A percentile compares a stretch with the other conserved stretches of the same genome.
Evolutionary conservation across 2,113 vertebrate species (phyloP).

Genomic region (Heloderma charlesbogerti): DNA sequence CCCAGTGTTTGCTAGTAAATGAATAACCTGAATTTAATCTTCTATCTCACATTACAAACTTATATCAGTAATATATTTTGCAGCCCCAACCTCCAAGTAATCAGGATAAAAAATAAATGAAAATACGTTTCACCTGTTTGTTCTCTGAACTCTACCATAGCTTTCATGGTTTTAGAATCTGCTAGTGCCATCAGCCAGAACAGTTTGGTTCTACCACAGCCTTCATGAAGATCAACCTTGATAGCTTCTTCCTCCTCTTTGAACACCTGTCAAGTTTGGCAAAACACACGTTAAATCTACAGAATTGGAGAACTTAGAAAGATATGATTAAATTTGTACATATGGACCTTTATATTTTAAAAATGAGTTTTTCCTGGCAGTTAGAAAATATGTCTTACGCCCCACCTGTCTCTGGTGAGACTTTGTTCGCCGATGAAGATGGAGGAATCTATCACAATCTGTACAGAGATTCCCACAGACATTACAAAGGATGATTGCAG

Average conservation of each 20-base stretch:
- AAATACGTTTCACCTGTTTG: constrained; percentile 86
- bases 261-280: constrained; percentile 86
- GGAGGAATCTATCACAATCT: constrained; percentile 97
- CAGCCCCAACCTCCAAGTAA: neutral
- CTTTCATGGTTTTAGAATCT: constrained; percentile 99
- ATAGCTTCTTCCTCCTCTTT: constrained; percentile 99
- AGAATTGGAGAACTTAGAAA: neutral
- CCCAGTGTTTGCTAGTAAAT: neutral
- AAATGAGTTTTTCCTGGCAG: neutral
- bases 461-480: constrained; percentile 97
- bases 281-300: constrained; percentile 34
- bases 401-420: constrained; percentile 97
- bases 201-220: constrained; percentile 96
- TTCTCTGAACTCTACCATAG: constrained; percentile 99
- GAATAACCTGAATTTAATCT: neutral
- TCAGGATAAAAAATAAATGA: constrained; percentile 12
- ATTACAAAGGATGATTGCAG: constrained; percentile 97
- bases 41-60: neutral
- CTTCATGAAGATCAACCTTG: constrained; percentile 98
- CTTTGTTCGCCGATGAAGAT: constrained; percentile 96
- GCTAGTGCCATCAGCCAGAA: constrained; percentile 99
- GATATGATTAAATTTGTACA: neutral
- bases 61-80: neutral
- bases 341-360: neutral
- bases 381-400: neutral